Percentiles rank a stretch among this genome's conserved stretches.
Conservation (phyloP, 1,140 invertebrate genomes). For the Chelonus insularis region DNA sequence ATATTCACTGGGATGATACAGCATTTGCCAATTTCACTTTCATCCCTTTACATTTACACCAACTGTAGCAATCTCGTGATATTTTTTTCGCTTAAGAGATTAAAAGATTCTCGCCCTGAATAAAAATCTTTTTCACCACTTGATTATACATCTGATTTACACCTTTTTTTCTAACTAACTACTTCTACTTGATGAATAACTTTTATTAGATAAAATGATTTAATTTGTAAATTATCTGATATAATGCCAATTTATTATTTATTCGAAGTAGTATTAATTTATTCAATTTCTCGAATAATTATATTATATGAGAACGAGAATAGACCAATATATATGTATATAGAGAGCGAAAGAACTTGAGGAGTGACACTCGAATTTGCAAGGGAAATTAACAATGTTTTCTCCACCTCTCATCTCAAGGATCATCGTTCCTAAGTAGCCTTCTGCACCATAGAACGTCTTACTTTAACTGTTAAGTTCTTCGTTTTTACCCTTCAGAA, state of each 20-base stretch:
- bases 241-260: no score
- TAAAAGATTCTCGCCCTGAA: background rate
- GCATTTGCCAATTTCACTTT: conserved; percentile 10
- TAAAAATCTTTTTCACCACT: no score
- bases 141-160: no score
- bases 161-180: no score
- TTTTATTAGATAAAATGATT: no score
- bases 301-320: no score
- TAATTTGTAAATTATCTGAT: background rate
- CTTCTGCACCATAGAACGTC: background rate
- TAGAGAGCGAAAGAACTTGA: background rate
- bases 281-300: background rate
- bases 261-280: no score
- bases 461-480: background rate
- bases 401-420: background rate
- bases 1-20: conserved; percentile 5
- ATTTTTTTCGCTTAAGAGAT: background rate
- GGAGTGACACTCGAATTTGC: background rate
- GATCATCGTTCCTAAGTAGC: conserved; percentile 11
- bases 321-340: background rate
- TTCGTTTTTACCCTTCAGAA: background rate
- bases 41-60: background rate
- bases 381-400: conserved; percentile 15
- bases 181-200: no score
- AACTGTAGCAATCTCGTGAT: background rate